Conservation (phyloP, 2,797 vertebrate genomes). For the Pseudochirops corinnae region DNA sequence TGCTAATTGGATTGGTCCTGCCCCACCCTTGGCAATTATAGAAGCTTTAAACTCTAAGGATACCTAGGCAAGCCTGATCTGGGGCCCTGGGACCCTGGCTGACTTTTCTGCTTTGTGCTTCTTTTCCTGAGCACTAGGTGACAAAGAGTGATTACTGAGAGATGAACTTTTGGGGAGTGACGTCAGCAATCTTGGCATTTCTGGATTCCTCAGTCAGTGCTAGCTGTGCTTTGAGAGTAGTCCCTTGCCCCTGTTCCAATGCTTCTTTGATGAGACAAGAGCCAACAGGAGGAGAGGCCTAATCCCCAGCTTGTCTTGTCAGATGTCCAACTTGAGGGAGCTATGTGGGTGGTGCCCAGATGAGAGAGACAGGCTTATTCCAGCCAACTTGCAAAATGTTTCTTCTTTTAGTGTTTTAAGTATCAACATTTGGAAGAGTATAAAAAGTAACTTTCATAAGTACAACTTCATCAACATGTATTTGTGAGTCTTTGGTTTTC, state of each 20-base stretch:
- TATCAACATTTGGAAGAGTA: neutral
- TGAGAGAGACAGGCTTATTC: neutral
- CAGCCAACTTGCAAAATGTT: neutral
- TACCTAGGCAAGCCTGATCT: neutral
- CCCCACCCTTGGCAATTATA: no score
- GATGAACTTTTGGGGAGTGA: neutral
- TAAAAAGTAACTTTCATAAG: neutral
- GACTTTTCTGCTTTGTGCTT: neutral
- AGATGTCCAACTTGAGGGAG: neutral
- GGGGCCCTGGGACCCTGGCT: no score
- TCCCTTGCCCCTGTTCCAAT: neutral
- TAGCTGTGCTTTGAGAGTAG: neutral
- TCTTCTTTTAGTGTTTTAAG: neutral
- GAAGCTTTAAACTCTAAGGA: no score
- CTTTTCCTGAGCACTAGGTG: neutral
- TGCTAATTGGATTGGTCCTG: no score
- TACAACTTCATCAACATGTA: neutral
- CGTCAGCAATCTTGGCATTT: neutral
- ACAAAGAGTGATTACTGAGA: no score
- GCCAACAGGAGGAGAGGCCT: no score
- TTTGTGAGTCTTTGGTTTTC: neutral
- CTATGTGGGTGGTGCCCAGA: neutral
- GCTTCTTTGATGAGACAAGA: neutral
- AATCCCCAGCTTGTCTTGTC: neutral
- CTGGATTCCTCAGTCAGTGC: neutral